phyloP scores from a whole-genome alignment of 2,113 vertebrate species.

The Hystrix cristata region DNA sequence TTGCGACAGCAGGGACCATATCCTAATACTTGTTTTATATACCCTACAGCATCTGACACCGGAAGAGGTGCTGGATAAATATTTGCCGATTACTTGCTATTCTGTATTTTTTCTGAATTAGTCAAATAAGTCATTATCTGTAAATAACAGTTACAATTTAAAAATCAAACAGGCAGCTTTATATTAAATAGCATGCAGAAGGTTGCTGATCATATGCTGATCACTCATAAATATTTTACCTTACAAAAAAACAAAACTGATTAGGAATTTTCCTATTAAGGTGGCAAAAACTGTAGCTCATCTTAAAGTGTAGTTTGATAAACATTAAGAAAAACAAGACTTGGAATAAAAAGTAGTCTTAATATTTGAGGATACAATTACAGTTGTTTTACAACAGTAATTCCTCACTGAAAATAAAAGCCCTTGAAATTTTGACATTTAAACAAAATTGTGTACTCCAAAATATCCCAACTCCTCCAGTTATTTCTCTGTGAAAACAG shows the following conservation, averaged over 20 bases:
- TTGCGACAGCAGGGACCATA: neutral
- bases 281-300: neutral
- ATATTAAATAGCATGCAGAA: conserved; percentile 48
- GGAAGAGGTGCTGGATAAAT: neutral
- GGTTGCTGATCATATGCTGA: neutral
- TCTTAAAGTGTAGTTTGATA: neutral
- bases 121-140: neutral
- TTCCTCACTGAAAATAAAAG: conserved; percentile 46
- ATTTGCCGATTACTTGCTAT: conserved; percentile 29
- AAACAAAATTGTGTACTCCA: conserved; percentile 34
- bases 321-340: neutral
- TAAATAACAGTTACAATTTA: conserved; percentile 49
- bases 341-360: neutral
- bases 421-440: conserved; percentile 23
- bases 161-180: conserved; percentile 40
- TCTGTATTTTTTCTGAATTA: neutral
- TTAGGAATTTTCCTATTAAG: neutral
- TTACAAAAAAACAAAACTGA: conserved; percentile 51
- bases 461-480: neutral
- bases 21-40: neutral
- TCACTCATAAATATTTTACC: conserved; percentile 50
- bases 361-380: neutral
- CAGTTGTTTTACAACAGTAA: neutral
- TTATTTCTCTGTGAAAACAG: conserved; percentile 55
- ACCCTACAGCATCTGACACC: neutral